Evolutionary conservation across 2,888 invertebrate species (phyloP).

Genomic region (Nemotelus pantherinus): DNA sequence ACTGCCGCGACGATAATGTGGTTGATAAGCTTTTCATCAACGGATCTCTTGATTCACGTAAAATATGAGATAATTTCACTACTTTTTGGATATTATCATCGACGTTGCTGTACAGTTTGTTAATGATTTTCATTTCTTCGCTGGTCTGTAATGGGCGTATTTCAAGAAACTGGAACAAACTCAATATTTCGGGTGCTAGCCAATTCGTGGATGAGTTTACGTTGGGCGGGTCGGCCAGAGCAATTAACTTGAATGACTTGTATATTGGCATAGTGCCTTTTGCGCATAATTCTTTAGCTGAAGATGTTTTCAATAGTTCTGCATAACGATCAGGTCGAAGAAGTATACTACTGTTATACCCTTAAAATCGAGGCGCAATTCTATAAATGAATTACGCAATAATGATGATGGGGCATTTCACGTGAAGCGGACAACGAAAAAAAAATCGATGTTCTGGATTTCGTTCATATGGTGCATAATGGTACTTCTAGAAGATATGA

Average conservation of each 20-base stretch:
- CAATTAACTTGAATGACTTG: constrained; percentile 85
- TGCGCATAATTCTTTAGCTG: constrained; percentile 70
- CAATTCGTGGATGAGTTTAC: constrained; percentile 68
- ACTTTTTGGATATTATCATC: constrained; percentile 74
- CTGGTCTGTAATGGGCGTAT: constrained; percentile 81
- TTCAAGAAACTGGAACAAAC: constrained; percentile 90
- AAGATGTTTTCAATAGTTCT: constrained; percentile 71
- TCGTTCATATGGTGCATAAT: too few relatives aligned
- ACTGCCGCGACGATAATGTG: constrained; percentile 90
- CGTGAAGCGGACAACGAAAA: too few relatives aligned
- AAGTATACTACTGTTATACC: constrained; percentile 88
- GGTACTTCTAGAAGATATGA: too few relatives aligned
- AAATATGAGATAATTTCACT: constrained; percentile 79
- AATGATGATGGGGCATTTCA: too few relatives aligned
- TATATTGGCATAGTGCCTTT: constrained; percentile 81
- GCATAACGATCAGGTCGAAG: constrained; percentile 83
- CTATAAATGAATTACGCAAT: too few relatives aligned
- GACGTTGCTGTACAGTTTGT: constrained; percentile 71
- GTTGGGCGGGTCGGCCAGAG: constrained; percentile 84
- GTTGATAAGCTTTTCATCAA: constrained; percentile 83
- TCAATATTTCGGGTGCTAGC: constrained; percentile 90
- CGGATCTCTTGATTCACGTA: constrained; percentile 79
- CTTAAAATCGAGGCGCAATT: too few relatives aligned
- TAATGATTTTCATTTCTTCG: constrained; percentile 83
- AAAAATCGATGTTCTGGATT: too few relatives aligned